Percentiles rank a stretch among this genome's conserved stretches.
These are phyloP conservation scores for Machimus atricapillus DNA, from an alignment of 2,888 invertebrate species.

Conservation along the genomic window DNA sequence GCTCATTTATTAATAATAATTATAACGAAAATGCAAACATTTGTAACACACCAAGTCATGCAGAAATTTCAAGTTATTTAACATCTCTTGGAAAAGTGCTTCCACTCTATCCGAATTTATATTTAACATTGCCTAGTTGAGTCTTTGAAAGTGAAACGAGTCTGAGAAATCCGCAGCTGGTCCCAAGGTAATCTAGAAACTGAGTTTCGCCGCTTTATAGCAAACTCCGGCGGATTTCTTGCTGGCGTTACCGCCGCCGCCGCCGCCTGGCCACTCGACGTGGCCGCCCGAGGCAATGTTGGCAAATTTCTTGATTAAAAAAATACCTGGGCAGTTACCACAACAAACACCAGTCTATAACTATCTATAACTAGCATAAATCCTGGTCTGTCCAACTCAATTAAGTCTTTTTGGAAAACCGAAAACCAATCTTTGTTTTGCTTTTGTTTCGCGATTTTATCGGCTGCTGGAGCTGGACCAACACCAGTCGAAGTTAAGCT, in stretches of 20 bases:
- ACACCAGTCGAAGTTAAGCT: not conserved
- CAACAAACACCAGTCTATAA: not conserved
- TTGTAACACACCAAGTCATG: constrained; percentile 18
- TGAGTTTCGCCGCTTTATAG: constrained; percentile 13
- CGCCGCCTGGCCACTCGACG: not conserved
- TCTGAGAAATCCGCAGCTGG: constrained; percentile 29
- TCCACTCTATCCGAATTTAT: not conserved
- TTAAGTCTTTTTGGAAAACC: not conserved
- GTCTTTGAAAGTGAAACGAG: constrained; percentile 39
- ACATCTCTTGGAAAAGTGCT: constrained; percentile 19
- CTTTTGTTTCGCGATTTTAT: not conserved
- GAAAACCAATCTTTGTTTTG: not conserved
- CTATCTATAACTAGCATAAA: not conserved
- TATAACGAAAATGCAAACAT: not conserved
- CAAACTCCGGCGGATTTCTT: not conserved
- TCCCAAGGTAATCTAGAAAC: constrained; percentile 35
- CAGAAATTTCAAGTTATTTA: constrained; percentile 33
- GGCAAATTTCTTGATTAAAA: constrained; percentile 13
- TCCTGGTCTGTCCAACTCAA: not conserved
- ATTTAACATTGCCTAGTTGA: not conserved
- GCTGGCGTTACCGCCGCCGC: not conserved
- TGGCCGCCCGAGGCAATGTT: not conserved
- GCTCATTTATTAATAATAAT: not conserved
- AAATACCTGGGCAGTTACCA: not conserved
- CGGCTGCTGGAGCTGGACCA: not conserved